Conservation (phyloP, 2,113 vertebrate genomes). For the Gallinago paraguaiae region DNA sequence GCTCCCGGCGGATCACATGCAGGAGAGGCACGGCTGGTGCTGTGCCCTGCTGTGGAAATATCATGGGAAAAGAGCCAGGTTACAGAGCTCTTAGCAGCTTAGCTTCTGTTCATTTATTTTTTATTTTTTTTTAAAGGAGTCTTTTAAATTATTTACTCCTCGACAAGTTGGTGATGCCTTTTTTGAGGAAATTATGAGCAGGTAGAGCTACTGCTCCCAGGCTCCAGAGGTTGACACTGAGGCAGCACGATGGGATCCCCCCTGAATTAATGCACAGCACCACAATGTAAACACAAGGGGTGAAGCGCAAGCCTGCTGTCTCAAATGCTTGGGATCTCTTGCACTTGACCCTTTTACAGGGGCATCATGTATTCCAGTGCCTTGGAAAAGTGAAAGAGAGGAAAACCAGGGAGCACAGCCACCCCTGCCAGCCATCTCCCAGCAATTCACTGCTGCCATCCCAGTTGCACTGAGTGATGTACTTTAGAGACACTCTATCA, state of each 20-base stretch:
- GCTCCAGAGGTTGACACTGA: background rate
- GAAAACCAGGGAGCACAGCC: background rate
- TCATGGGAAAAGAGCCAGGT: background rate
- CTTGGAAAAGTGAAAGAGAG: background rate
- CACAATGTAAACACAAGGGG: background rate
- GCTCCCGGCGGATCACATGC: background rate
- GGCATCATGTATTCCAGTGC: background rate
- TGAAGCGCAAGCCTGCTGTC: background rate
- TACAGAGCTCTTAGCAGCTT: background rate
- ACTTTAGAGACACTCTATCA: background rate
- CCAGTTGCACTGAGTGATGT: background rate
- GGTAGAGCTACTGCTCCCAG: background rate
- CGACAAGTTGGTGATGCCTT: background rate
- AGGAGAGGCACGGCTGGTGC: background rate
- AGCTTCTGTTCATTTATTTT: background rate
- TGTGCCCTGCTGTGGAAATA: background rate
- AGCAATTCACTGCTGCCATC: background rate
- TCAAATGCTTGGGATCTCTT: background rate
- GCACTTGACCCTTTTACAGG: background rate
- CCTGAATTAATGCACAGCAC: background rate
- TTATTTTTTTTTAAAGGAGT: background rate
- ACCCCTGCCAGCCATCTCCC: background rate
- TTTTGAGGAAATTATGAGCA: background rate
- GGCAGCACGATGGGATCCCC: background rate
- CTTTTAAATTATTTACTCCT: background rate